Base-by-base conservation (phyloP, 2,888 invertebrate genomes). In the Conomelus anceps region DNA sequence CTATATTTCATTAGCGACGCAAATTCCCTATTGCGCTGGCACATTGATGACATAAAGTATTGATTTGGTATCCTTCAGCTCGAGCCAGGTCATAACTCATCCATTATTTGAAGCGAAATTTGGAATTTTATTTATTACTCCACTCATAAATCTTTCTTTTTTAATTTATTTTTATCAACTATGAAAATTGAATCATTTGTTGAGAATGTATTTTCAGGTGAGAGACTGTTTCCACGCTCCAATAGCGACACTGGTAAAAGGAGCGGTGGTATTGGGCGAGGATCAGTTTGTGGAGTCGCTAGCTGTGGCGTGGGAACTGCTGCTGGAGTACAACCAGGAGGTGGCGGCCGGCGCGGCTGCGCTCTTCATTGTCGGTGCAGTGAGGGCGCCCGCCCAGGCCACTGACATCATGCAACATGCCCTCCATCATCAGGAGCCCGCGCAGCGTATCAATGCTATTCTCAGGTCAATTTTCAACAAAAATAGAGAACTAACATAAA, bases 291-390 rank as follows among this genome's bases (percentile, higher is more conserved):
- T 96, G 1, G 98, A 98, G 92, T 96, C 98, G 63, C 95, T 99
- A 90, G 97, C 98, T 0, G 97, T 98, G 0, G 98, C 98, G 0
- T 99, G 99, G 99, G 98, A 99, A 92, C 94, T 99, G 22, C 94
- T 99, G 6, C 93, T 99, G 85, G 99, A 99, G 92, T 95, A 96
- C n/a, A 99, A 99, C 92, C 95, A 97, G 91, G 97, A 98, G 93
- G 96, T 98, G 11, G 95, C 97, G 63, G 96, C 97, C 0, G 95
- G 96, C 87, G 97, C 97, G 29, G 98, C 98, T 0, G 97, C 98
- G 0, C 94, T 99, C 22, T 98, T 99, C 93, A 98, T 99, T 91
- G 95, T 99, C 90, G 96, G 97, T 0, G 98, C 99, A 0, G 99
- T 99, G 0, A 97, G 98, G 92, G 96, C 98, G 0, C 98, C 99